These are phyloP conservation scores for Rhyzopertha dominica DNA, from an alignment of 1,140 invertebrate genomes.

Conservation along the genomic window DNA sequence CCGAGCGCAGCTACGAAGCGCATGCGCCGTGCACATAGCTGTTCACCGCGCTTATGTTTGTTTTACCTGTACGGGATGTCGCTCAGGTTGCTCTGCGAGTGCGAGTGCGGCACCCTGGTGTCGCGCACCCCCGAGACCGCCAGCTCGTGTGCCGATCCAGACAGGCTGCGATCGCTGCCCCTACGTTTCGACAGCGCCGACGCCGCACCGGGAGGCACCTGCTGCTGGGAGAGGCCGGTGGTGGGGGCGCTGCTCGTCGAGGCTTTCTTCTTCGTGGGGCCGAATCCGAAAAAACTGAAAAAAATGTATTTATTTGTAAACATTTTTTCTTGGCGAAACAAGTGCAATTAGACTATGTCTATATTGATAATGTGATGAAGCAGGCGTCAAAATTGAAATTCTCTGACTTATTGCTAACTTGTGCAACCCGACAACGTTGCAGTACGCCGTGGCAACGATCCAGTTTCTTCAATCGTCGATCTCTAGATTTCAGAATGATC, in stretches of 20 bases:
- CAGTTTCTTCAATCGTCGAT: no score
- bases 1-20: slow-evolving; percentile 7
- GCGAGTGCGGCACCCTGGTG: slow-evolving; percentile 65
- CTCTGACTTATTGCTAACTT: no score
- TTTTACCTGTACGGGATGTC: slow-evolving; percentile 73
- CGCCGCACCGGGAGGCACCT: slow-evolving; percentile 41
- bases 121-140: slow-evolving; percentile 62
- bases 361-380: no score
- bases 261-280: slow-evolving; percentile 76
- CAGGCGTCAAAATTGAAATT: no score
- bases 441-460: no score
- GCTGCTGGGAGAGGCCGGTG: slow-evolving; percentile 46
- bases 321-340: no score
- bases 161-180: slow-evolving; percentile 75
- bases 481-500: no score
- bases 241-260: slow-evolving; percentile 58
- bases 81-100: slow-evolving; percentile 76
- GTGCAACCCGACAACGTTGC: no score
- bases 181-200: slow-evolving; percentile 54
- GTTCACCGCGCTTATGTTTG: no score
- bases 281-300: slow-evolving; percentile 82
- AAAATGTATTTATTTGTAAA: slow-evolving; percentile 3
- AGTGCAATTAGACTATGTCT: no score
- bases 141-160: slow-evolving; percentile 72
- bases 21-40: slow-evolving; percentile 17